These are phyloP conservation scores for Myotis yumanensis DNA, from an alignment of 2,113 vertebrate genomes.

Conservation along the genomic window DNA sequence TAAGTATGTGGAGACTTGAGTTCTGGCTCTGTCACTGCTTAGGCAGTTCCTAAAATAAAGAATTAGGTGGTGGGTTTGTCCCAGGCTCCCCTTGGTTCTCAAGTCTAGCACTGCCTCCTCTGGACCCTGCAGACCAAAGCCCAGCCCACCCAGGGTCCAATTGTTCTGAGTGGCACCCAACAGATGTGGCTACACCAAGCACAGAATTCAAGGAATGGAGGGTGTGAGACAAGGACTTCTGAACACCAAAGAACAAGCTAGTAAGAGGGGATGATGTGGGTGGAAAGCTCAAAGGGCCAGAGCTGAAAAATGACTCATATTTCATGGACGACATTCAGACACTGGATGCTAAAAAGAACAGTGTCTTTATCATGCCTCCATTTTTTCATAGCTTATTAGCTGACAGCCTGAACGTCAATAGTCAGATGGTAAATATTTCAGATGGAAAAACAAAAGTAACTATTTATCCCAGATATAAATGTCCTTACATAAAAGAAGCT, in stretches of 20 bases:
- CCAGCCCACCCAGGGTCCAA: neutral
- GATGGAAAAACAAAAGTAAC: slow-evolving; percentile 1
- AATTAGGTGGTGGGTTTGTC: neutral
- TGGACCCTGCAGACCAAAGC: neutral
- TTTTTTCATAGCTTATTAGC: neutral
- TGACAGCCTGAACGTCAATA: neutral
- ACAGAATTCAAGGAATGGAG: neutral
- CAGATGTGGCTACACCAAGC: neutral
- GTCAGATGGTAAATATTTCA: neutral
- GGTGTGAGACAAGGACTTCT: neutral
- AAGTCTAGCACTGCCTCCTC: neutral
- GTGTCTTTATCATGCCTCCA: neutral
- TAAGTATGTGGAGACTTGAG: neutral
- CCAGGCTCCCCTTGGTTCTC: neutral
- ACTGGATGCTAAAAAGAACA: neutral
- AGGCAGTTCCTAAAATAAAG: neutral
- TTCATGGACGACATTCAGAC: neutral
- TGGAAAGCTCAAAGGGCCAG: neutral
- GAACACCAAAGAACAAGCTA: neutral
- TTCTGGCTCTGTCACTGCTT: neutral
- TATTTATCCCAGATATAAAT: neutral
- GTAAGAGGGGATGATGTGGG: neutral
- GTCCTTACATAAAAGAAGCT: neutral
- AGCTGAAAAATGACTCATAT: neutral
- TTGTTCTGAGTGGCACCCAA: neutral